These are phyloP conservation scores for Lontra canadensis DNA, from an alignment of 2,113 vertebrate genomes.

Conservation along the genomic window DNA sequence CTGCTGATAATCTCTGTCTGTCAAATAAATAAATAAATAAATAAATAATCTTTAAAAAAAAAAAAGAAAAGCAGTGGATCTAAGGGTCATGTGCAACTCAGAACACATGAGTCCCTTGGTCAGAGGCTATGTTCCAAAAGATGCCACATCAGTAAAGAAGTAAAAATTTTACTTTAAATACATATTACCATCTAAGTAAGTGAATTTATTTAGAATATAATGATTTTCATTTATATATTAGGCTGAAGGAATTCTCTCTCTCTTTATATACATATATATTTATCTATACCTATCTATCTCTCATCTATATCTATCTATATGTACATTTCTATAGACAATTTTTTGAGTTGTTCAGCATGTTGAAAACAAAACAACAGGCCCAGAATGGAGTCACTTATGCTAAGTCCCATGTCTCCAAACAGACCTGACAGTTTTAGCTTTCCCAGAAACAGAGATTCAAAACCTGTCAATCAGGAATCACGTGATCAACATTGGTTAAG, in stretches of 20 bases:
- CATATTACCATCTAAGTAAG: background rate
- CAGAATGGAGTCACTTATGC: background rate
- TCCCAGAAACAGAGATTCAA: background rate
- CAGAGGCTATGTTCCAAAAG: background rate
- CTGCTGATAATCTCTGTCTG: too few species aligned
- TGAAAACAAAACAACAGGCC: background rate
- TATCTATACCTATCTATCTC: too few species aligned
- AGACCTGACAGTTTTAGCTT: background rate
- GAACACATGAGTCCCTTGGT: too few species aligned
- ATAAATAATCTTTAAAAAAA: too few species aligned
- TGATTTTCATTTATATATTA: background rate
- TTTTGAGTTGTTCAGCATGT: background rate
- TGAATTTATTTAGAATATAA: background rate
- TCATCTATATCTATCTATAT: background rate
- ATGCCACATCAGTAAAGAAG: background rate
- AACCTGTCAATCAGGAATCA: background rate
- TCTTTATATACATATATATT: background rate
- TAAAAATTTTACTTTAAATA: background rate
- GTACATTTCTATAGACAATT: background rate
- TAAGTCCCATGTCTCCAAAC: background rate
- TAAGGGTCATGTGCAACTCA: background rate
- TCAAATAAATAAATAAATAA: too few species aligned
- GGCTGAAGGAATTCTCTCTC: background rate
- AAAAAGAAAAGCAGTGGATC: background rate
- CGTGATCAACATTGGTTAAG: background rate